Base-by-base conservation (phyloP, 1,140 invertebrate genomes). In the Pararge aegeria region DNA sequence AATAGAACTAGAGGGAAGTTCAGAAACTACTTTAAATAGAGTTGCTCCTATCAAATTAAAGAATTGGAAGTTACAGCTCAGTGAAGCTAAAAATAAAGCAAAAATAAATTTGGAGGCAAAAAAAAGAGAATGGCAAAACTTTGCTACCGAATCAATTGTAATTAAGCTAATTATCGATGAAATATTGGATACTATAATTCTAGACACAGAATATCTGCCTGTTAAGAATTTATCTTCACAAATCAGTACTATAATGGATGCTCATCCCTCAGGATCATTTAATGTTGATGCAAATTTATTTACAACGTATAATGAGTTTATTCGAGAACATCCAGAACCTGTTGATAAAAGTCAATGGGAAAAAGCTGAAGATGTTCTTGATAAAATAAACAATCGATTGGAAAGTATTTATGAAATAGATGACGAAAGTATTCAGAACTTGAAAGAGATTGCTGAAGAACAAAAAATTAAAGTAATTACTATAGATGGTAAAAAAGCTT, bases 381-480 rank as follows among this genome's bases (percentile, higher is more conserved):
- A 91, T 51, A 83, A 82, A 62, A 87, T 92, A 29, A 75, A 81
- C 48, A 38, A 49, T 7, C 77, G 88, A 63, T 71, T 92, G 27
- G 85, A 90, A 54, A 68, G 77, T 49, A 78, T 73, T 29, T 91
- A 85, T 76, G 81, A 87, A 62, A 65, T 63, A 10, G 87, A 91
- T 13, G 70, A 79, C 4, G 73, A 85, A 64, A 86, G 83, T 64
- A 69, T 92, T 37, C 69, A 81, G 70, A 55, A 44, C 15, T 48
- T 83, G n/a, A 90, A 78, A 69, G 78, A 80, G 51, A 29, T 65
- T 30, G 85, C 78, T 57, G 34, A 70, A 18, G 70, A 83, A 27
- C 79, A 91, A 66, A 80, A 79, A 48, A 91, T 93, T 58, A 85
- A 89, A 51, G 84, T 83, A 21, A 24, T 83, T 2, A 64, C 81